These are phyloP conservation scores for Ypsolopha scabrella DNA, from an alignment of 2,888 invertebrate species.

Conservation along the genomic window DNA sequence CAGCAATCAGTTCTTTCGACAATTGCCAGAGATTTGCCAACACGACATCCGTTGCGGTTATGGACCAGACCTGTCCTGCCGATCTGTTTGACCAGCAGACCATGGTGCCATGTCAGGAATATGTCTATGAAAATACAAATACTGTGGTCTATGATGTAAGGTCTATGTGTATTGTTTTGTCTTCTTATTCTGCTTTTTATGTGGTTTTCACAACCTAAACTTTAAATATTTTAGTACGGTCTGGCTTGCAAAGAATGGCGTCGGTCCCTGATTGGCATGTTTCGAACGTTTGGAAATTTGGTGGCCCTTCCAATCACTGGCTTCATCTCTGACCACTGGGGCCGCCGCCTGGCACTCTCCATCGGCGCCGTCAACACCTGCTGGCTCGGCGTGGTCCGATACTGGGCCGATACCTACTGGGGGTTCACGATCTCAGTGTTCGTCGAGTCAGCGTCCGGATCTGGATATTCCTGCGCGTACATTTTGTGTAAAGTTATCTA, in stretches of 20 bases:
- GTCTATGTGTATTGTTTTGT: too few relatives aligned
- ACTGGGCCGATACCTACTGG: slow-evolving; percentile 69
- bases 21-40: slow-evolving; percentile 36
- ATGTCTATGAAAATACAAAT: slow-evolving; percentile 42
- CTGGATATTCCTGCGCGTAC: slow-evolving; percentile 77
- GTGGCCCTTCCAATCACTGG: slow-evolving; percentile 77
- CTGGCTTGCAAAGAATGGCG: slow-evolving; percentile 77
- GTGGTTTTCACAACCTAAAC: neutral
- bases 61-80: slow-evolving; percentile 31
- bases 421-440: slow-evolving; percentile 78
- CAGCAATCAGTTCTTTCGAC: slow-evolving; percentile 26
- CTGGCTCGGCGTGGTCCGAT: slow-evolving; percentile 72
- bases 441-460: slow-evolving; percentile 73
- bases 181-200: neutral
- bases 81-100: slow-evolving; percentile 29
- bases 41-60: slow-evolving; percentile 9
- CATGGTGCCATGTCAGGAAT: slow-evolving; percentile 27
- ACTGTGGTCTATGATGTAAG: slow-evolving; percentile 57
- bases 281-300: slow-evolving; percentile 76
- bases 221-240: slow-evolving; percentile 51
- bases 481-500: slow-evolving; percentile 32
- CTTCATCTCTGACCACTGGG: slow-evolving; percentile 78
- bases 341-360: slow-evolving; percentile 69
- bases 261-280: slow-evolving; percentile 76
- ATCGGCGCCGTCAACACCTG: slow-evolving; percentile 69